Conservation (phyloP, 1,140 invertebrate genomes). For the Trichoplusia ni region DNA sequence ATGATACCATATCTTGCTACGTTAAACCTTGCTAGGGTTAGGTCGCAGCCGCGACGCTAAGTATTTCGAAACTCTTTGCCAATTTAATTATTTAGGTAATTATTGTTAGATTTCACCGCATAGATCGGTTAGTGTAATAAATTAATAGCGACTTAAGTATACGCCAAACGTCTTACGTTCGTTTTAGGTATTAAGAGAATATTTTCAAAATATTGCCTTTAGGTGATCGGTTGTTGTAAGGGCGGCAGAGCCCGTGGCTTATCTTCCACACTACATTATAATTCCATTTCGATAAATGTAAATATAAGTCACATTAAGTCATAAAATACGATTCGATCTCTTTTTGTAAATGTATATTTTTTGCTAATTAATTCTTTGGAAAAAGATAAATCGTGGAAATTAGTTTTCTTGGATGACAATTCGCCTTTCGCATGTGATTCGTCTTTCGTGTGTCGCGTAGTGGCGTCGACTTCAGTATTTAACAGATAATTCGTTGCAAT, state of each 20-base stretch:
- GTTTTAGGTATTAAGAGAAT: slow-evolving; percentile 74
- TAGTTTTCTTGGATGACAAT: slow-evolving; percentile 36
- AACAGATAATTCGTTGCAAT: slow-evolving; percentile 68
- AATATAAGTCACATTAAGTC: slow-evolving; percentile 79
- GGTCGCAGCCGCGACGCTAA: slow-evolving; percentile 75
- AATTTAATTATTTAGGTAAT: slow-evolving; percentile 81
- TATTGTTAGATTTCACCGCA: slow-evolving; percentile 77
- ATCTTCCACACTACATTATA: slow-evolving; percentile 74
- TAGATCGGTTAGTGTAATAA: slow-evolving; percentile 80
- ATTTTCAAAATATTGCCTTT: slow-evolving; percentile 81
- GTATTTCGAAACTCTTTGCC: slow-evolving; percentile 81
- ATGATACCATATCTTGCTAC: slow-evolving; percentile 82
- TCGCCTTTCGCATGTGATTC: slow-evolving; percentile 41
- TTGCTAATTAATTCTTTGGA: slow-evolving; percentile 61
- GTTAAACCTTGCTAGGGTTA: slow-evolving; percentile 75
- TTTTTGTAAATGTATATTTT: slow-evolving; percentile 79
- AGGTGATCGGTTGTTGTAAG: slow-evolving; percentile 65
- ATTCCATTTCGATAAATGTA: slow-evolving; percentile 81
- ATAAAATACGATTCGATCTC: slow-evolving; percentile 79
- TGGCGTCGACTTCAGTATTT: slow-evolving; percentile 55
- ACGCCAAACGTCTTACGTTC: slow-evolving; percentile 81
- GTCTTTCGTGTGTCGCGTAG: slow-evolving; percentile 36
- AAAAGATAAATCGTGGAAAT: slow-evolving; percentile 28
- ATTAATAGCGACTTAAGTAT: slow-evolving; percentile 79
- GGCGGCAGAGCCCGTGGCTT: slow-evolving; percentile 53